A percentile compares a stretch with the other conserved stretches of the same genome.
phyloP scores from a whole-genome alignment of 2,797 vertebrate genomes.

The Phaenicophaeus curvirostris region DNA sequence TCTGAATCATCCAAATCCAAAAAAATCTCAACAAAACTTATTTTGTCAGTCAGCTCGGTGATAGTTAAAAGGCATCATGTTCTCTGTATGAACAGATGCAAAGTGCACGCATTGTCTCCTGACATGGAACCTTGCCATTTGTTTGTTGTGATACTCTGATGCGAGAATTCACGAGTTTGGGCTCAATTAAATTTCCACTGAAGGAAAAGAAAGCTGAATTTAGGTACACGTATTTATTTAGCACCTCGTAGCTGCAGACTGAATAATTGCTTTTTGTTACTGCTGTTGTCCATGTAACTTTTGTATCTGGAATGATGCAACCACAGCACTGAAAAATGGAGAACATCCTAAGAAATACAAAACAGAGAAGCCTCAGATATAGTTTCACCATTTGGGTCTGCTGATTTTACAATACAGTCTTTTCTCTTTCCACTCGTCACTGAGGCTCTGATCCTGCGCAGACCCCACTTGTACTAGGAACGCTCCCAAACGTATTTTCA shows the following conservation, averaged over 20 bases:
- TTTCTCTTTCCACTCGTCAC: neutral
- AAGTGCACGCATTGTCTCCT: accelerated
- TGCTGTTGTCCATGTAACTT: neutral
- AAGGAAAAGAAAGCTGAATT: neutral
- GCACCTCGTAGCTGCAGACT: neutral
- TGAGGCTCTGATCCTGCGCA: accelerated
- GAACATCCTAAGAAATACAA: neutral
- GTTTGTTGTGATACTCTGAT: neutral
- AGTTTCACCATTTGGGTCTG: neutral
- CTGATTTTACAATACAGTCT: neutral
- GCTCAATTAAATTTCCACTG: neutral
- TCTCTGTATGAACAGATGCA: neutral
- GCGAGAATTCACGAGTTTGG: neutral
- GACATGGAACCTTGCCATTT: neutral
- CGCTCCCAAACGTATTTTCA: neutral
- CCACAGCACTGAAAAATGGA: neutral
- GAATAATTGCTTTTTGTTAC: neutral
- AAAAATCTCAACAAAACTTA: neutral
- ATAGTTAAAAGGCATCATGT: neutral
- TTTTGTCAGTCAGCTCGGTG: neutral
- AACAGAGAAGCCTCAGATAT: neutral
- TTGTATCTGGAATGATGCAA: neutral
- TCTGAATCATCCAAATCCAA: neutral
- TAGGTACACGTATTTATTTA: neutral
- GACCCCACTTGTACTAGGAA: accelerated